Base-by-base conservation (phyloP, 30 jellyfish, hydroid and myxozoan genomes). In the Aurelia aurita complex sp. Pacific region DNA sequence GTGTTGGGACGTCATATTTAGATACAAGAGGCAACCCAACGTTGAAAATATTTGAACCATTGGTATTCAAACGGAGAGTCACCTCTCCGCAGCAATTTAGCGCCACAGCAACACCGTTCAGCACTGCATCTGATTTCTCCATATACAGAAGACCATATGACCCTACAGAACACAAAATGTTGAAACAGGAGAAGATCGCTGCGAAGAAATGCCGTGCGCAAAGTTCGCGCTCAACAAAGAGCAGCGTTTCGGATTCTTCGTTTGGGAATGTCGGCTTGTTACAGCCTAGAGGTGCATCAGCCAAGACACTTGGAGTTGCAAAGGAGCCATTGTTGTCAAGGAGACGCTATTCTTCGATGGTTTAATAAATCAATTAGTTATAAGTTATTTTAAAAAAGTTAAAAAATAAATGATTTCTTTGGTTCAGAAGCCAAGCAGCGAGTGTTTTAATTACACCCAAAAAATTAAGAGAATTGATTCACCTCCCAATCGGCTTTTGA, bases 111-210 rank as follows among this genome's bases (percentile, higher is more conserved):
- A 84, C 93, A 34, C 93, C 93, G 19, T 84, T 84, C 60, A 84
- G 93, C 59, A 73, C 77, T 1, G 93, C 93, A 14, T 60, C 87
- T 9, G 93, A 84, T 51, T 84, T 84, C 67, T 71, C 87, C 7
- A 84, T 84, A 2, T 84, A 84, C 80, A 61, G 83, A 68, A 61
- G 85, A 36, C 93, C 93, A 50, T 84, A 71, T 38, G 93, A 84
- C 42, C 87, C 93, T 1, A 51, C 75, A 6, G 93, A 84, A 63
- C 74, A 46, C 1, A 54, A 57, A 35, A 65, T 16, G 19, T 4
- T 36, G 38, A 40, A 72, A 43, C 23, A 52, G 11, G 64, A 35
- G 36, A 35, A 72, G 43, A 17, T 0, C 5, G 17, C 23, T 1
- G 68, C 18, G 6, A 16, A 17, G 66, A 19, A 36, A 4, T 34